Conservation (phyloP, 1,140 invertebrate genomes). For the Anastatus disparis region DNA sequence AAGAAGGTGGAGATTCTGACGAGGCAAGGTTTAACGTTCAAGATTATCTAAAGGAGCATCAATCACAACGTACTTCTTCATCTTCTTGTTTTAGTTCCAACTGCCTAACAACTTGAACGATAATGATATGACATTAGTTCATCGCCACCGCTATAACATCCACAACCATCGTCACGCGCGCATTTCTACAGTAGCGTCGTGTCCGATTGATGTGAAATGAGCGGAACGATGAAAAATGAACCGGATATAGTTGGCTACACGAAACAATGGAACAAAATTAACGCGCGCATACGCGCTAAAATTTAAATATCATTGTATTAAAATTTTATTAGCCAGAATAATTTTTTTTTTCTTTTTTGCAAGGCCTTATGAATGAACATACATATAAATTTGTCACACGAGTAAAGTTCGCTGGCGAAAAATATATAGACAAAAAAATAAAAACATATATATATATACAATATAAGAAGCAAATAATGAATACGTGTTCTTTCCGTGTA, state of each 20-base stretch:
- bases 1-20: conserved; percentile 58
- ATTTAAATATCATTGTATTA: background rate
- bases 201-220: conserved; percentile 39
- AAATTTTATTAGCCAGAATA: background rate
- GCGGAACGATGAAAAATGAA: conserved; percentile 43
- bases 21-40: conserved; percentile 75
- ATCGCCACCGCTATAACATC: background rate
- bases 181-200: no score
- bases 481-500: background rate
- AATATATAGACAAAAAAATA: background rate
- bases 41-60: conserved; percentile 75
- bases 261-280: conserved; percentile 41
- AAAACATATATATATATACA: conserved; percentile 33
- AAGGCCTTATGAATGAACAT: conserved; percentile 3
- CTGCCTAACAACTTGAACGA: conserved; percentile 60
- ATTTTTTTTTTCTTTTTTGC: background rate
- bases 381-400: background rate
- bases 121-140: conserved; percentile 22
- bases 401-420: conserved; percentile 15
- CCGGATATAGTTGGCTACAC: conserved; percentile 58
- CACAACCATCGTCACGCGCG: conserved; percentile 9
- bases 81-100: conserved; percentile 62
- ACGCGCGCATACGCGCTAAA: background rate
- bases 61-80: conserved; percentile 69
- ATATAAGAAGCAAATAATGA: background rate